Base-by-base conservation (phyloP, 2,113 vertebrate species). In the Aix galericulata region DNA sequence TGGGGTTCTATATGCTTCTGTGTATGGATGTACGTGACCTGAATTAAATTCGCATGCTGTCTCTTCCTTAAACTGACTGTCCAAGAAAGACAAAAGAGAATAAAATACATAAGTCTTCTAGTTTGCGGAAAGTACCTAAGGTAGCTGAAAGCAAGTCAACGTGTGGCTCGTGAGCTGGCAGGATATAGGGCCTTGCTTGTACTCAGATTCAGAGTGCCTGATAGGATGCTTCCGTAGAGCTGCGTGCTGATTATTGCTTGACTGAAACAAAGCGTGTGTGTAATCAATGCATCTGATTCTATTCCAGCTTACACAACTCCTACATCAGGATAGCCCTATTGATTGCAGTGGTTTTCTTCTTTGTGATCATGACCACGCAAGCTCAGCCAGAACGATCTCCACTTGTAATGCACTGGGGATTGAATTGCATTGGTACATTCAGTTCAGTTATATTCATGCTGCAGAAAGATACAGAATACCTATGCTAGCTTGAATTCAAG, bases 281-380 rank as follows among this genome's bases (percentile, higher is more conserved):
- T 87, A 78, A 86, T 92, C 91, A 88, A 76, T 95, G 88, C 5
- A 25, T 44, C 84, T 64, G 44, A 69, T 94, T 91, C 17, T 71
- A 17, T 86, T 75, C 36, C 25, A 1, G 13, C 3, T 1, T 94
- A 32, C 21, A 14, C 72, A 71, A 32, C 82, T 82, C 42, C 76
- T 72, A 74, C 36, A 85, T 84, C 9, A 69, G 67, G 82, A 26
- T 63, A 88, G 50, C 66, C 55, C 40, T 80, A 79, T 86, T 88
- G 91, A 96, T 95, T 92, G 83, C 13, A 9, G 17, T 40, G 74
- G 36, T 44, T 94, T 86, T 95, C 40, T 72, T 93, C 83, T 64
- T 84, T 50, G 52, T 66, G 50, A 79, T 64, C 58, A 17, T 93
- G 90, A 94, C 63, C 14, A 2, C 53, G 82, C 89, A 95, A 89